phyloP scores from a whole-genome alignment of 2,888 invertebrate species.

The Chelonus formosanus region DNA sequence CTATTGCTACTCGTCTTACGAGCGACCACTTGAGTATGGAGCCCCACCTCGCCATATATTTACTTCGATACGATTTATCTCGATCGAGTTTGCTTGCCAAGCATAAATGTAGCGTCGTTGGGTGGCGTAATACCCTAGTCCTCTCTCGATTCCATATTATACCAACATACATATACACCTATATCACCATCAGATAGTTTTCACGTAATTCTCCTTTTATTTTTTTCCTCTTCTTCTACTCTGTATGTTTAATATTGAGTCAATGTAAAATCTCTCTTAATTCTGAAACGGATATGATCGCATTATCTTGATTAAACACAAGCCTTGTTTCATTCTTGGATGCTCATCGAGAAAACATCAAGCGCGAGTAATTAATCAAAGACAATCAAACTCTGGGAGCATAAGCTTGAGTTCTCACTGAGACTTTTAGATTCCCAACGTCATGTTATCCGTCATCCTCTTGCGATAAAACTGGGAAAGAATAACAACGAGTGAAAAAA shows the following conservation, averaged over 20 bases:
- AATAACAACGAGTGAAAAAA: constrained; percentile 14
- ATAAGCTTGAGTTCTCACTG: constrained; percentile 52
- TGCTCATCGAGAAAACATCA: constrained; percentile 46
- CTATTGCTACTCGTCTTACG: constrained; percentile 59
- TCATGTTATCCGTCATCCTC: constrained; percentile 49
- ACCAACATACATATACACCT: constrained; percentile 3
- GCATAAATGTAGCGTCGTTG: constrained; percentile 6
- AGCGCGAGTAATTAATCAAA: constrained; percentile 61
- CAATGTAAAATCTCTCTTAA: too few species aligned
- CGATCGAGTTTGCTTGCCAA: constrained; percentile 36
- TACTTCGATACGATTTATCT: constrained; percentile 46
- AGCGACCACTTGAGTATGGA: constrained; percentile 36
- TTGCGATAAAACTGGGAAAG: constrained; percentile 32
- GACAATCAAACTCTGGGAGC: constrained; percentile 65
- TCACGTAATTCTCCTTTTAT: not conserved
- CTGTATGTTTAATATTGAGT: too few species aligned
- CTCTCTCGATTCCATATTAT: constrained; percentile 15
- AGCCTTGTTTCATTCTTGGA: too few species aligned
- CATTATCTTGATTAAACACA: constrained; percentile 55
- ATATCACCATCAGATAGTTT: not conserved
- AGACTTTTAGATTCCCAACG: not conserved
- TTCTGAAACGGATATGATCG: too few species aligned
- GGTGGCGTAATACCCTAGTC: constrained; percentile 19
- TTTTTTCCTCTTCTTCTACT: too few species aligned
- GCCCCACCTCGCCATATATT: constrained; percentile 44